Evolutionary conservation across 2,797 vertebrate genomes (phyloP), one percentile per base, ranked within the genome.

Genomic region (Serranus cabrilla): DNA sequence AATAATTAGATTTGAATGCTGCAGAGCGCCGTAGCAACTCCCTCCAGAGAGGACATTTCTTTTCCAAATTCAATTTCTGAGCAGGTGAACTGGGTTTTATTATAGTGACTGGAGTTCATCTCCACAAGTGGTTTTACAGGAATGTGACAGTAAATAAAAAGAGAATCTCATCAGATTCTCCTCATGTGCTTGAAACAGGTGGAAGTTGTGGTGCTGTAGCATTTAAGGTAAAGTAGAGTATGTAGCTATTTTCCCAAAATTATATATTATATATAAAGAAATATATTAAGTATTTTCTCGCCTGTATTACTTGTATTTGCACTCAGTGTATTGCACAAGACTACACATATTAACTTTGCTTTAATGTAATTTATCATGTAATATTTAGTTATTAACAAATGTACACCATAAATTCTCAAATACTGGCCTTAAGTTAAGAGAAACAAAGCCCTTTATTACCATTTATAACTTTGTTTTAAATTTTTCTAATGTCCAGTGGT

Each of bases 171-270:
- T 68, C 74, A 71, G 80, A 54, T 4, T 78, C 80, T 85, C 65
- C 46, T 68, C 71, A 62, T 87, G 82, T 76, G 92, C 90, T 94
- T 92, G 90, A 93, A 91, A 80, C 71, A 79, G 78, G 78, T 78
- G 82, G 87, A 83, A 74, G 86, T 80, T 90, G 86, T 90, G 91
- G 92, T 92, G 92, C 89, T 93, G 84, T 85, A 84, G 76, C 61
- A 17, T 81, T 79, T 78, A 72, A 82, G 74, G 25, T 58, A 45
- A 74, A 71, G 55, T 79, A 77, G 83, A 83, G 13, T 66, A 76
- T 87, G 63, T 80, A 87, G 74, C 76, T 58, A 47, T 82, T 84
- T 72, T 72, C 59, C 75, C 69, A 60, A 73, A 82, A 80, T 55
- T 11, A n/a, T 67, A 71, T 70, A 51, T 63, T 71, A 57, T 70